Base-by-base conservation (phyloP, 2,113 vertebrate genomes). In the Raja brachyura region DNA sequence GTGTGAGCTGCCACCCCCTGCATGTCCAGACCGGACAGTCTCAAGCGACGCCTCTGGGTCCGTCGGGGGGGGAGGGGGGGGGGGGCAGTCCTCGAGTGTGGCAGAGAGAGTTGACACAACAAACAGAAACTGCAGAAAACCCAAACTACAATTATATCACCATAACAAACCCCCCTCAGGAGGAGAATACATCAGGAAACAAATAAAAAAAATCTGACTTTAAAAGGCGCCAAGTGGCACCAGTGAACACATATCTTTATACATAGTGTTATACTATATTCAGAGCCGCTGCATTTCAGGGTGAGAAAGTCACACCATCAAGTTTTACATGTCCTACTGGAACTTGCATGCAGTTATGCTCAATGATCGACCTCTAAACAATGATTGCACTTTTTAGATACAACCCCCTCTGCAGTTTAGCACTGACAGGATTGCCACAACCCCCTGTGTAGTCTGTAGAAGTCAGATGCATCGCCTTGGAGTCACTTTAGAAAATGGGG, bases 371-470 rank as follows among this genome's bases (percentile, higher is more conserved):
- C 96, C 96, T 96, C 96, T 95, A 96, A 94, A 94, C 94, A 94
- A 95, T 95, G 96, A 96, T 96, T 96, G 96, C 96, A 96, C 96
- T 95, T 95, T 93, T 95, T 94, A 95, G 93, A 94, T 48, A 48
- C 93, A 93, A 94, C 31, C 94, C 94, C 94, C 94, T 94, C 93
- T 77, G 74, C 63, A 92, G 93, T 94, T 93, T 18, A 78, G 13
- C 86, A 22, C 63, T 83, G 94, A 25, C 25, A 14, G 39, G n/a
- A 20, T 61, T 39, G 20, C 3, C 33, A 33, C 76, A 74, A 63
- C 77, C 33, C 18, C n/a, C 93, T 48, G 63, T 70, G 93, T 56
- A 70, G 66, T 74, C 75, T 88, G 83, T 56, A 88, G 31, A n/a
- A 88, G 59, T 63, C 28, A 33, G 75, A 33, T 33, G n/a, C n/a